Evolutionary conservation across 2,888 invertebrate genomes (phyloP).

Genomic region (Stegophylla sp.): DNA sequence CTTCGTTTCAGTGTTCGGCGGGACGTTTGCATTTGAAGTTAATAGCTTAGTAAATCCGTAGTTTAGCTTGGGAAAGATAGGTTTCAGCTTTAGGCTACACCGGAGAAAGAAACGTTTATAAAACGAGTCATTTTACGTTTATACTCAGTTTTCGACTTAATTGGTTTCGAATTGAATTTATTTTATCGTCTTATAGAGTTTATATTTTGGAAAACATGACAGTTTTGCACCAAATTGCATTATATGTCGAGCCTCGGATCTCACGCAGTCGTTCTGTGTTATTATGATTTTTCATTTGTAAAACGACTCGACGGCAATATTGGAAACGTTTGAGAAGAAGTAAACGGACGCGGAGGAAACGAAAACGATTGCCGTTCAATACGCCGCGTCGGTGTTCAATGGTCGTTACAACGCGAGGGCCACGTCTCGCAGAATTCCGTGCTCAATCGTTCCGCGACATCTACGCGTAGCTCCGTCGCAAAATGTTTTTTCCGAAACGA

Average conservation of each 20-base stretch:
- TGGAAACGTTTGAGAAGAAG: background rate
- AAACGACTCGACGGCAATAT: constrained; percentile 8
- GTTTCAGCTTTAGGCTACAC: too few relatives aligned
- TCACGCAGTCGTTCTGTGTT: background rate
- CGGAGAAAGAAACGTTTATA: too few relatives aligned
- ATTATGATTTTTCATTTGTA: background rate
- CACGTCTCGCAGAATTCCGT: constrained; percentile 35
- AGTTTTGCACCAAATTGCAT: background rate
- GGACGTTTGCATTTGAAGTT: too few relatives aligned
- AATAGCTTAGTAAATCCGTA: too few relatives aligned
- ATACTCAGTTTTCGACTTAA: too few relatives aligned
- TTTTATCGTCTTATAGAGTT: too few relatives aligned
- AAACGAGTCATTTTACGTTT: too few relatives aligned
- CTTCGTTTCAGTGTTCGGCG: too few relatives aligned
- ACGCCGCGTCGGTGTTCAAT: background rate
- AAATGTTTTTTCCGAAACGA: constrained; percentile 49
- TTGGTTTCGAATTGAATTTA: too few relatives aligned
- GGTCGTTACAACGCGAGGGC: background rate
- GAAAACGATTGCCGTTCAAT: background rate
- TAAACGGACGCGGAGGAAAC: background rate
- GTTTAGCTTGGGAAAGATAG: too few relatives aligned
- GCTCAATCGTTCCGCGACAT: constrained; percentile 50
- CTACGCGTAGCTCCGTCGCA: constrained; percentile 50
- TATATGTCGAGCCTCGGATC: background rate
- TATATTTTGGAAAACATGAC: too few relatives aligned